These are phyloP conservation scores for Drosophila murphyi DNA, from an alignment of 1,140 invertebrate species.

Conservation along the genomic window DNA sequence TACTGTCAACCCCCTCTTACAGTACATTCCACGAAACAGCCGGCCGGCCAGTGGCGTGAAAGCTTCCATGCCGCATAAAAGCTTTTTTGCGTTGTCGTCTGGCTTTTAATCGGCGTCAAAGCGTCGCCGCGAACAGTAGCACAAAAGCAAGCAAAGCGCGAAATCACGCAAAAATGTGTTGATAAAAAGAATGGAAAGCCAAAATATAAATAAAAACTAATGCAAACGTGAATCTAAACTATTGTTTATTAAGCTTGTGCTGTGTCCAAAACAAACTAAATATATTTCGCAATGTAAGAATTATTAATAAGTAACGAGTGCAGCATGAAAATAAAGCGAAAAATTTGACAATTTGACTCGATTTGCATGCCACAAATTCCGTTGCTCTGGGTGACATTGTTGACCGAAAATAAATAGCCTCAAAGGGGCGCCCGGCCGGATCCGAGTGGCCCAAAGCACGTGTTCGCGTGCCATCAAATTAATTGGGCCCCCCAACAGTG, in stretches of 20 bases:
- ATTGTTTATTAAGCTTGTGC: constrained; percentile 42
- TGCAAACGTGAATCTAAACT: constrained; percentile 15
- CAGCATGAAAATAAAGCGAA: constrained; percentile 10
- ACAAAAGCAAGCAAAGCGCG: constrained; percentile 19
- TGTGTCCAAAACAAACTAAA: constrained; percentile 20
- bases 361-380: constrained; percentile 41
- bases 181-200: constrained; percentile 25
- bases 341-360: constrained; percentile 45
- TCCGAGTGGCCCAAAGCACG: constrained; percentile 46
- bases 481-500: constrained; percentile 40
- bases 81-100: constrained; percentile 10
- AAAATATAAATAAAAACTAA: constrained; percentile 3
- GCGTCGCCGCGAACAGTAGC: constrained; percentile 43
- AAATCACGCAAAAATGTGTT: constrained; percentile 25
- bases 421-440: constrained; percentile 2
- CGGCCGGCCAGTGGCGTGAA: constrained; percentile 17
- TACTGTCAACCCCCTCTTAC: not conserved
- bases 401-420: constrained; percentile 71
- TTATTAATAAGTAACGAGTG: constrained; percentile 6
- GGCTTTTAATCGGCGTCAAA: constrained; percentile 51
- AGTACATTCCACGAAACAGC: constrained; percentile 34
- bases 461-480: constrained; percentile 59
- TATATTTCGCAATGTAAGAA: constrained; percentile 57
- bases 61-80: constrained; percentile 43
- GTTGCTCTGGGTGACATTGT: constrained; percentile 51